Evolutionary conservation across 2,888 invertebrate genomes (phyloP).

Genomic region (Rapana venosa): DNA sequence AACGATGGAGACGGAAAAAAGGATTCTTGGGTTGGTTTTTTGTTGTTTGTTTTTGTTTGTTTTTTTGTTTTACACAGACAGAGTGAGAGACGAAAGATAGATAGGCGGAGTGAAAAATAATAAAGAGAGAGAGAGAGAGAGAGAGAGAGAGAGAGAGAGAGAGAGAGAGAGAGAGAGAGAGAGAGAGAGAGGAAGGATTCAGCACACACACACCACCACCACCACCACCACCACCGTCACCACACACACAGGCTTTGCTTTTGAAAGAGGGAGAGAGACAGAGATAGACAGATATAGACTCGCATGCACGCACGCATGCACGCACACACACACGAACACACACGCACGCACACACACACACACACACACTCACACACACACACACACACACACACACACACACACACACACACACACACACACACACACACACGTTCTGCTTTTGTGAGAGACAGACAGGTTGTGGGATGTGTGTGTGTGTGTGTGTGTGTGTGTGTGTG

Average conservation of each 20-base stretch:
- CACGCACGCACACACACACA: not conserved
- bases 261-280: too few species aligned
- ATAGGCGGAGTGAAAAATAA: too few species aligned
- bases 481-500: slow-evolving; percentile 2
- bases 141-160: too few species aligned
- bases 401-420: slow-evolving; percentile 3
- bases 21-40: too few species aligned
- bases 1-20: too few species aligned
- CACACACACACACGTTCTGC: not conserved
- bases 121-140: too few species aligned
- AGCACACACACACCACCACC: not conserved
- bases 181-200: not conserved
- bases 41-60: too few species aligned
- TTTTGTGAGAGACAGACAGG: not conserved
- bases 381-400: slow-evolving; percentile 17
- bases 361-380: not conserved
- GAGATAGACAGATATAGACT: not conserved
- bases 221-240: not conserved
- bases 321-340: not conserved
- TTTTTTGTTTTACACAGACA: too few species aligned
- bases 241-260: slow-evolving; percentile 13
- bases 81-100: too few species aligned
- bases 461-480: not conserved
- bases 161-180: not conserved
- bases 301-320: not conserved